Base-by-base conservation (phyloP, 1,140 invertebrate genomes). In the Drosophila tropicalis region DNA sequence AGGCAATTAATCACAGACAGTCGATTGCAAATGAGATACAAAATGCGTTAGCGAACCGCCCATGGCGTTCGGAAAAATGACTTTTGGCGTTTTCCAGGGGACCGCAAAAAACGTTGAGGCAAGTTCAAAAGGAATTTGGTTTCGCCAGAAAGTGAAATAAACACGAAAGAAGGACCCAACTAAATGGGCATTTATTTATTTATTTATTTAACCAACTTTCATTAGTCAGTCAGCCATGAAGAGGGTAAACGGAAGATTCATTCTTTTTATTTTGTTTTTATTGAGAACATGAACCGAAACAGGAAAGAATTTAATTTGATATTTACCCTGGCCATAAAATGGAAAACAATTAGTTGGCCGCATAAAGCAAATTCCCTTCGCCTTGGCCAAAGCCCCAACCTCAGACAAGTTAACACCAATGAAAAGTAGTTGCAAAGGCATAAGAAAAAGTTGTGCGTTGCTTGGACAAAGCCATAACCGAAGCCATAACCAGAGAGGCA, bases 171-270 rank as follows among this genome's bases (percentile, higher is more conserved):
- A 74, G 72, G 84, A 70, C 84, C 80, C 76, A 75, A 63, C 81
- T 78, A 89, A 87, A 90, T 81, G 85, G 78, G 69, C 84, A 72
- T 87, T 89, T 89, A 89, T 89, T 86, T 86, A 72, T 87, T 89
- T 89, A 89, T 89, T 86, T 86, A 84, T 89, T 89, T 78, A 75
- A 84, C 70, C 78, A 89, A 81, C 76, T 89, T 89, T 84, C 84
- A 87, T 89, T 89, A 81, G 80, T 63, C 76, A 55, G 60, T 76
- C 47, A 57, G 17, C 17, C 34, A 41, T 63, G 41, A 70, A 67
- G 54, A 63, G 72, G 72, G 62, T 68, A 62, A 47, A 66, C 40
- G 58, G 41, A 51, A 51, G 44, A 51, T 51, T 51, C 44, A 51
- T 51, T 51, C 19, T n/a, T 19, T 51, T 51, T 12, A 22, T 19